phyloP scores from a whole-genome alignment of 2,113 vertebrate genomes.

The Platysternon megacephalum region DNA sequence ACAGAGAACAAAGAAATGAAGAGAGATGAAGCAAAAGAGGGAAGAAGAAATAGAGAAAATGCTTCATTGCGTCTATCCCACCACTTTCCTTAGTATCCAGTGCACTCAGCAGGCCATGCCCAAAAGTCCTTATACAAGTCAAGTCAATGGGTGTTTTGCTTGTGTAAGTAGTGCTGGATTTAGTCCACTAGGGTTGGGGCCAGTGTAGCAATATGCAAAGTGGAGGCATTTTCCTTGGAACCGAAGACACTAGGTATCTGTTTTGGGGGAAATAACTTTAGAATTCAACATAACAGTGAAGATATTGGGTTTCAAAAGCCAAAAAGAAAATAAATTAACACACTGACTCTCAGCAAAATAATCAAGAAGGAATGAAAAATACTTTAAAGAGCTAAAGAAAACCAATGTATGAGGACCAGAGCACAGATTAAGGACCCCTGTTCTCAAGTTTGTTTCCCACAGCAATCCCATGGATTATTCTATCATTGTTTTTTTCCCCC shows the following conservation, averaged over 20 bases:
- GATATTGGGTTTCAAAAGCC: conserved; percentile 44
- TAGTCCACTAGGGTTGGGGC: background rate
- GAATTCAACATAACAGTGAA: background rate
- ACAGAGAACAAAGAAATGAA: background rate
- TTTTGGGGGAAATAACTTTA: conserved; percentile 67
- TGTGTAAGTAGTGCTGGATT: background rate
- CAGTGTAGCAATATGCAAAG: conserved; percentile 32
- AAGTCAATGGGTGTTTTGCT: background rate
- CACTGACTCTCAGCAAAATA: conserved; percentile 67
- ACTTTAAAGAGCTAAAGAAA: conserved; percentile 74
- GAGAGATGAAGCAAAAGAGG: background rate
- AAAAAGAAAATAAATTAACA: conserved; percentile 69
- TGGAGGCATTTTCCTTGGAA: conserved; percentile 49
- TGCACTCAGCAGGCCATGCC: background rate
- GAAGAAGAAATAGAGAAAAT: background rate
- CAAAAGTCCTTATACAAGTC: background rate
- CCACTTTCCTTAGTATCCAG: background rate
- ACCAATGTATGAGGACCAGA: conserved; percentile 67
- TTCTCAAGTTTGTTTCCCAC: conserved; percentile 58
- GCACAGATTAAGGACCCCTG: conserved; percentile 72
- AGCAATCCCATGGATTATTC: conserved; percentile 71
- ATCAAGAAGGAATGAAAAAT: conserved; percentile 74
- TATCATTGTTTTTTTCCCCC: conserved; percentile 60
- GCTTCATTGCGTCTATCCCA: background rate
- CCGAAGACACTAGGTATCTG: conserved; percentile 45